Evolutionary conservation across 2,113 vertebrate genomes (phyloP).

Genomic region (Benitochromis conjunctus): DNA sequence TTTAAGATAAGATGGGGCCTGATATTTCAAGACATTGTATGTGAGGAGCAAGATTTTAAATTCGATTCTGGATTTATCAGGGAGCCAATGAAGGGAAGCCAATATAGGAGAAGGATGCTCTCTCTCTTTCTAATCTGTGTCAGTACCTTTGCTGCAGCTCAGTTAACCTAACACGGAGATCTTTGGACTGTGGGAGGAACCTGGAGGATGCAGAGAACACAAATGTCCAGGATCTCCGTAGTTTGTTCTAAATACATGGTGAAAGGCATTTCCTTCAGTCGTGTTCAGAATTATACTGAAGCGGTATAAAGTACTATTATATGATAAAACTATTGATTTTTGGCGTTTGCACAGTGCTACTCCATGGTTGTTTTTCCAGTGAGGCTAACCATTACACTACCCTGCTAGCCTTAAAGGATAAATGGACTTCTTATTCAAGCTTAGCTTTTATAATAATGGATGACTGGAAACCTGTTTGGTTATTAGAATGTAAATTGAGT

Average conservation of each 20-base stretch:
- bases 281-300: background rate
- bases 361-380: background rate
- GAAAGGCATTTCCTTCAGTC: background rate
- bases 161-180: background rate
- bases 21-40: background rate
- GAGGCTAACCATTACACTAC: background rate
- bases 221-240: background rate
- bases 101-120: background rate
- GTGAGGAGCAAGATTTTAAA: background rate
- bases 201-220: background rate
- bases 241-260: background rate
- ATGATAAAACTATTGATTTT: background rate
- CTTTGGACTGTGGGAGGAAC: background rate
- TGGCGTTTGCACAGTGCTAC: background rate
- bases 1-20: background rate
- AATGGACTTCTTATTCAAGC: slow-evolving; percentile 24
- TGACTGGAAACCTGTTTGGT: slow-evolving; percentile 37
- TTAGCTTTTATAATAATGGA: slow-evolving; percentile 33
- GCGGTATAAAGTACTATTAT: background rate
- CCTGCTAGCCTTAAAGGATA: background rate
- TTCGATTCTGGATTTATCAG: background rate
- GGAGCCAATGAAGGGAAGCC: background rate
- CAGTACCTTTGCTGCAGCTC: background rate
- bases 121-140: background rate
- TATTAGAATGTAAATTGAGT: slow-evolving; percentile 52